phyloP scores from a whole-genome alignment of 1,140 invertebrate species.

The Eumaeus atala region DNA sequence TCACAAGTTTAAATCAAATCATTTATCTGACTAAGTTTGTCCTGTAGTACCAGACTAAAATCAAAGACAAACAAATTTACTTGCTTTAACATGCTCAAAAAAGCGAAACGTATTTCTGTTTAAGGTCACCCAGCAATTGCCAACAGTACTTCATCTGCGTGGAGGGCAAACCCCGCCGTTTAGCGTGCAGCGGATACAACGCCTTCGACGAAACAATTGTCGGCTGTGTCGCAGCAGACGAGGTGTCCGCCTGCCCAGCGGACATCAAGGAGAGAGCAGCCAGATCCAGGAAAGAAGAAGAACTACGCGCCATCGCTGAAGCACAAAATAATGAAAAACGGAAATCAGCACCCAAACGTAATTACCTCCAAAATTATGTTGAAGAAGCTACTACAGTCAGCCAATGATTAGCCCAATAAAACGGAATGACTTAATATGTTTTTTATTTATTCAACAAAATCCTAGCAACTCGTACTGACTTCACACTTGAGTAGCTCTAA shows the following conservation, averaged over 20 bases:
- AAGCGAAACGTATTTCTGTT: slow-evolving; percentile 22
- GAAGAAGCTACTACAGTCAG: slow-evolving; percentile 5
- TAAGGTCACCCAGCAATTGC: slow-evolving; percentile 79
- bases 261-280: slow-evolving; percentile 43
- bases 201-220: slow-evolving; percentile 87
- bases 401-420: not conserved
- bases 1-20: no score
- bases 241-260: slow-evolving; percentile 43
- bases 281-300: slow-evolving; percentile 38
- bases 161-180: slow-evolving; percentile 79
- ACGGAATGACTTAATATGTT: not conserved
- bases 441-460: not conserved
- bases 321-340: slow-evolving; percentile 11
- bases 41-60: no score
- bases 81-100: no score
- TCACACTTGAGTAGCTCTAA: no score
- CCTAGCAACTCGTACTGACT: no score
- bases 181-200: slow-evolving; percentile 84
- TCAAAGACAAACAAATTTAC: no score
- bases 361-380: not conserved
- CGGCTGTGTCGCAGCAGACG: slow-evolving; percentile 77
- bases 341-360: slow-evolving; percentile 13
- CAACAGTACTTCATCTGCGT: slow-evolving; percentile 89
- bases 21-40: no score
- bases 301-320: slow-evolving; percentile 37